These are phyloP conservation scores for Melanotaenia pygmaea DNA, from an alignment of 2,797 vertebrate genomes.

Conservation along the genomic window DNA sequence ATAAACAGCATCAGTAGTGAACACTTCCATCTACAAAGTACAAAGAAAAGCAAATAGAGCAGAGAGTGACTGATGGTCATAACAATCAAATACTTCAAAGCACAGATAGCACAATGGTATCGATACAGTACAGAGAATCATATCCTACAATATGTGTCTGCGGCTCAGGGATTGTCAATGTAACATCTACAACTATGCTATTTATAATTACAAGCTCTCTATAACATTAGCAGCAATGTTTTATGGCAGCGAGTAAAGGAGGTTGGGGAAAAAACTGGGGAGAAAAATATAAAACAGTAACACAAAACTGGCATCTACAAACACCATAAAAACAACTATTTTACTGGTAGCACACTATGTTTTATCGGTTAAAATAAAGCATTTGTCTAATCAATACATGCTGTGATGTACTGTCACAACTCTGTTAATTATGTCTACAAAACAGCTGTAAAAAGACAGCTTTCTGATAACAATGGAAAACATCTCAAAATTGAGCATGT, in stretches of 20 bases:
- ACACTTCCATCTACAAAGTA: slow-evolving; percentile 86
- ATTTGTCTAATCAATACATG: slow-evolving; percentile 56
- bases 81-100: slow-evolving; percentile 61
- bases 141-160: slow-evolving; percentile 79
- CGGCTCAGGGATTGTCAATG: slow-evolving; percentile 85
- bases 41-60: slow-evolving; percentile 77
- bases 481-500: slow-evolving; percentile 73
- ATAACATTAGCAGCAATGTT: slow-evolving; percentile 81
- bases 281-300: slow-evolving; percentile 35
- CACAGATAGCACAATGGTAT: slow-evolving; percentile 52
- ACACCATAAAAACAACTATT: slow-evolving; percentile 46
- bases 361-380: slow-evolving; percentile 65
- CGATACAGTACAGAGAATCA: slow-evolving; percentile 69
- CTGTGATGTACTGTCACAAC: slow-evolving; percentile 34
- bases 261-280: slow-evolving; percentile 44
- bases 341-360: slow-evolving; percentile 51
- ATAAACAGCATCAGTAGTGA: slow-evolving; percentile 94
- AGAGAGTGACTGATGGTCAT: slow-evolving; percentile 56
- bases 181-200: slow-evolving; percentile 70
- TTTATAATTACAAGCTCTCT: slow-evolving; percentile 75
- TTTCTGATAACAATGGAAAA: slow-evolving; percentile 63
- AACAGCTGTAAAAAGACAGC: slow-evolving; percentile 76
- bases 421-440: slow-evolving; percentile 54
- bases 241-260: slow-evolving; percentile 71
- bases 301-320: slow-evolving; percentile 57